Evolutionary conservation across 2,113 vertebrate species (phyloP).

Genomic region (Toxotes chatareus): DNA sequence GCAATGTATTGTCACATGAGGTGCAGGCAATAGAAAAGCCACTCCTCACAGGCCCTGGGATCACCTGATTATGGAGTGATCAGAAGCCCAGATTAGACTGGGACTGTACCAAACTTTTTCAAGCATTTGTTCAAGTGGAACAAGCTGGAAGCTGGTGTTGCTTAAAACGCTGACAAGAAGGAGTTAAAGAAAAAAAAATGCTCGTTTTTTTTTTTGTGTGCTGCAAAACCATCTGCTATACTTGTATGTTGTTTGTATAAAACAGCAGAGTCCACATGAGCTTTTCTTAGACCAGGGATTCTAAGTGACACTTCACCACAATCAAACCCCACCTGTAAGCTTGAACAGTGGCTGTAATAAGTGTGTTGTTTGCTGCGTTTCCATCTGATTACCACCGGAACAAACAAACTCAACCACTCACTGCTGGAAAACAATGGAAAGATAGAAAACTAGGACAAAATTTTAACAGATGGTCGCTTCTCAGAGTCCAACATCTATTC

Average conservation of each 20-base stretch:
- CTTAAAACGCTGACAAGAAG: not conserved
- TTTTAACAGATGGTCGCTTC: constrained; percentile 15
- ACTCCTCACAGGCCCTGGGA: not conserved
- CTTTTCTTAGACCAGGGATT: too few relatives aligned
- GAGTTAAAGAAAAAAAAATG: not conserved
- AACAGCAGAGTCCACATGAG: too few relatives aligned
- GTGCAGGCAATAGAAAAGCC: not conserved
- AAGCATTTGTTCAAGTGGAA: not conserved
- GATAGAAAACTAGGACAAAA: not conserved
- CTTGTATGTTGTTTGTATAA: too few relatives aligned
- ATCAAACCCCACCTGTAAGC: not conserved
- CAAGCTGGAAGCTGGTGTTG: not conserved
- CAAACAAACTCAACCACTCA: not conserved
- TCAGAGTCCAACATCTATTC: constrained; percentile 15
- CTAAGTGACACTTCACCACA: not conserved
- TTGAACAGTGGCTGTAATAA: not conserved
- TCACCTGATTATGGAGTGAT: constrained; percentile 37
- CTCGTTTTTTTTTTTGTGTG: too few relatives aligned
- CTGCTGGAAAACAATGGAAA: not conserved
- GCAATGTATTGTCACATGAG: not conserved
- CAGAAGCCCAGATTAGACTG: not conserved
- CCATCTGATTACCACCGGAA: not conserved
- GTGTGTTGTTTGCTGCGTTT: not conserved
- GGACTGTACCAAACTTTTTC: not conserved
- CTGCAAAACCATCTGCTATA: too few relatives aligned